These are phyloP conservation scores for Salvator merianae DNA, from an alignment of 2,113 vertebrate genomes.

Conservation along the genomic window DNA sequence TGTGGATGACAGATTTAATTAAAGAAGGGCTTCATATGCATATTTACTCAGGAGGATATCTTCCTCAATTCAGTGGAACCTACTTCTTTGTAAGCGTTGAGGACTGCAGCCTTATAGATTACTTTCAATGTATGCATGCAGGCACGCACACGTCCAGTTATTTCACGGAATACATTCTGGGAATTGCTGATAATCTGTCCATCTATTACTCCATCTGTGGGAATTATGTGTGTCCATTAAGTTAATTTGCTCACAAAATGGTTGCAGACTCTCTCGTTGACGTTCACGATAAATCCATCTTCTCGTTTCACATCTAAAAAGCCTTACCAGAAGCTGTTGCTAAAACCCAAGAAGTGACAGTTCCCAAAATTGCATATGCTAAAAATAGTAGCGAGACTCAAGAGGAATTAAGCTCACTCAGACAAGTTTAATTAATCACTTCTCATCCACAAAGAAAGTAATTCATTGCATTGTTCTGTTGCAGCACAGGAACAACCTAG, in stretches of 20 bases:
- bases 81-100: not conserved
- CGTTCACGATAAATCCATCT: slow-evolving; percentile 20
- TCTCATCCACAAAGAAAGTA: slow-evolving; percentile 25
- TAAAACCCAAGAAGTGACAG: slow-evolving; percentile 59
- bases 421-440: slow-evolving; percentile 65
- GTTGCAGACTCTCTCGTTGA: not conserved
- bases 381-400: slow-evolving; percentile 63
- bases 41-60: not conserved
- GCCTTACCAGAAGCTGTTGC: slow-evolving; percentile 46
- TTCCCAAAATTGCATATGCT: slow-evolving; percentile 53
- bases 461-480: slow-evolving; percentile 10
- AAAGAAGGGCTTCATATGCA: no score
- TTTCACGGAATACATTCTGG: not conserved
- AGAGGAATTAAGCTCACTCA: slow-evolving; percentile 56
- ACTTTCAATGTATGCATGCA: not conserved
- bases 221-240: not conserved
- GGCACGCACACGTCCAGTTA: not conserved
- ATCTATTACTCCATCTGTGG: not conserved
- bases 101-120: not conserved
- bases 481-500: slow-evolving; percentile 32
- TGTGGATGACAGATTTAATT: no score
- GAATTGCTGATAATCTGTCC: not conserved
- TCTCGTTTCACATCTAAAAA: slow-evolving; percentile 16
- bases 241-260: not conserved
- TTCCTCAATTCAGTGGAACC: not conserved